These are phyloP conservation scores for Ceuthmochares aereus DNA, from an alignment of 2,113 vertebrate genomes.

Conservation along the genomic window DNA sequence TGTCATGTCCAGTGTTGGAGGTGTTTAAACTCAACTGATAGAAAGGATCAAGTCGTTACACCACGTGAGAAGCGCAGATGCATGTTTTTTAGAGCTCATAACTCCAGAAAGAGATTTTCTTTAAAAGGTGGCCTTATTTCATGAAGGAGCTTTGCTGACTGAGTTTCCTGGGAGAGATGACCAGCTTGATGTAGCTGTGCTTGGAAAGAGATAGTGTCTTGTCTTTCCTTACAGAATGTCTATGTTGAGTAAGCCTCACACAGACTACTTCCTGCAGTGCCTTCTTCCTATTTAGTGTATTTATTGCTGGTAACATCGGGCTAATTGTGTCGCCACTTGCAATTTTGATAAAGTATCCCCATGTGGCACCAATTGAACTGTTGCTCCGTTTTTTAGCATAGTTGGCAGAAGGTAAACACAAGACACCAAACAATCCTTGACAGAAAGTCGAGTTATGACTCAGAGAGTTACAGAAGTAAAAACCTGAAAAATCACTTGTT, in stretches of 20 bases:
- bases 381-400: background rate
- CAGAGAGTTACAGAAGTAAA: background rate
- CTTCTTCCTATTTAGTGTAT: background rate
- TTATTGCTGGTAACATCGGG: fast-evolving
- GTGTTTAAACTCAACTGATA: background rate
- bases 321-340: background rate
- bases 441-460: background rate
- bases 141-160: background rate
- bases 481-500: background rate
- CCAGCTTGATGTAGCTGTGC: background rate
- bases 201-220: background rate
- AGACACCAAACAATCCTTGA: background rate
- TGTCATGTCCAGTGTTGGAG: background rate
- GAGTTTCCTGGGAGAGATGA: background rate
- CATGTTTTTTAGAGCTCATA: background rate
- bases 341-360: background rate
- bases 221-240: background rate
- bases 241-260: background rate
- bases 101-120: background rate
- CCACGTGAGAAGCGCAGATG: background rate
- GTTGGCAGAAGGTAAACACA: background rate
- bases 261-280: background rate
- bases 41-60: background rate
- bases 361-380: background rate
- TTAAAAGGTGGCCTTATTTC: background rate